phyloP scores from a whole-genome alignment of 2,113 vertebrate species.

The Notothenia rossii region DNA sequence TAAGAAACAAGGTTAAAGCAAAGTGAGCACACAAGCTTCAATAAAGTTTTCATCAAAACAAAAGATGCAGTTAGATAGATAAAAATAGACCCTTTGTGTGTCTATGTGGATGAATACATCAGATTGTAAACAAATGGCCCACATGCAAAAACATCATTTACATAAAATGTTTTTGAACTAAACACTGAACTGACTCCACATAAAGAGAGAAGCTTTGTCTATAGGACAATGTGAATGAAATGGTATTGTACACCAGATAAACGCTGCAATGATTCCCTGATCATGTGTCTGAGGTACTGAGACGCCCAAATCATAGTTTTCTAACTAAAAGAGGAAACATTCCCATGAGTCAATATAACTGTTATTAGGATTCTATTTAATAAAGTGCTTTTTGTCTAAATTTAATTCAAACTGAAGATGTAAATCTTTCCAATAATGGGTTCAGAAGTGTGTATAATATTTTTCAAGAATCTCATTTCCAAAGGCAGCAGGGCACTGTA shows the following conservation, averaged over 20 bases:
- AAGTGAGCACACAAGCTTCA: conserved; percentile 39
- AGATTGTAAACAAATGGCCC: conserved; percentile 62
- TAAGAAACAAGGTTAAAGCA: conserved; percentile 61
- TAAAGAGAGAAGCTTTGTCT: conserved; percentile 37
- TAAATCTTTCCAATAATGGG: too few species aligned
- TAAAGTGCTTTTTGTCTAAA: too few species aligned
- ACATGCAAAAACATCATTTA: conserved; percentile 66
- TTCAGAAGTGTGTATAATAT: too few species aligned
- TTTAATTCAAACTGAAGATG: too few species aligned
- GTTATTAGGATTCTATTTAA: too few species aligned
- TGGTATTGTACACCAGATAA: not conserved
- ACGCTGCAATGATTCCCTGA: not conserved
- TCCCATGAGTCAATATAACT: too few species aligned
- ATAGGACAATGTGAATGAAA: conserved; percentile 19
- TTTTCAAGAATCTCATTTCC: too few species aligned
- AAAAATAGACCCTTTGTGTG: conserved; percentile 52
- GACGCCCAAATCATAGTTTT: not conserved
- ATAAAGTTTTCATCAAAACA: conserved; percentile 14
- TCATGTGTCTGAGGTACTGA: not conserved
- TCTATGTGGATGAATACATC: conserved; percentile 1
- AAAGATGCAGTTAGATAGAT: conserved; percentile 8
- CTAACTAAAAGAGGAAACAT: not conserved
- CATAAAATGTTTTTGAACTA: conserved; percentile 40
- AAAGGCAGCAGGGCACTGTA: not conserved
- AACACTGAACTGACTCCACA: not conserved